Evolutionary conservation across 23 tunicate genomes (phyloP).

Genomic region (Diplosoma virens): DNA sequence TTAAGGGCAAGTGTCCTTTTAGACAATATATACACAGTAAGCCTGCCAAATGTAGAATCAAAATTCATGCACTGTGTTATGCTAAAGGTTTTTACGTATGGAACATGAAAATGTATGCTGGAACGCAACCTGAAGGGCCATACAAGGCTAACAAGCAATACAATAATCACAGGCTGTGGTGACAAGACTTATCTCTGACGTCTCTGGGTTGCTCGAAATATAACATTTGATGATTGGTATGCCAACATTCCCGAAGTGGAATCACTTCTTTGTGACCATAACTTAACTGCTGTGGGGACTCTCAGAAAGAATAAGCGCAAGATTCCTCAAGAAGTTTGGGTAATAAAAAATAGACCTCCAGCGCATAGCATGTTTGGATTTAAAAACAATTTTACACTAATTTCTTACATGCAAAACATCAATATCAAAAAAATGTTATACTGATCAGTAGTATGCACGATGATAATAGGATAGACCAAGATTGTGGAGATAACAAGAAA

Average conservation of each 20-base stretch:
- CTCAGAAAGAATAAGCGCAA: background rate
- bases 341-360: background rate
- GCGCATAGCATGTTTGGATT: constrained; percentile 18
- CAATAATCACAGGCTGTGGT: background rate
- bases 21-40: constrained; percentile 10
- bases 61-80: background rate
- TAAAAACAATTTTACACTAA: constrained; percentile 8
- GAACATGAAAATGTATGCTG: background rate
- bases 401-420: background rate
- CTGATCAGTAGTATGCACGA: constrained; percentile 8
- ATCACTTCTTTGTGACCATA: constrained; percentile 14
- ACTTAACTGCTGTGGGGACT: constrained; percentile 15
- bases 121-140: constrained; percentile 1
- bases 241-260: background rate
- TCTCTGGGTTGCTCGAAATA: background rate
- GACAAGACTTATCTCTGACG: background rate
- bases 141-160: background rate
- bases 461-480: constrained; percentile 4
- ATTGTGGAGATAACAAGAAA: constrained; percentile 1
- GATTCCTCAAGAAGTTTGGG: background rate
- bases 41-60: background rate
- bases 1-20: background rate
- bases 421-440: constrained; percentile 5
- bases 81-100: background rate
- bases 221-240: constrained; percentile 25